Evolutionary conservation across 35 echinoderm and acorn worm species (phyloP).

Genomic region (Lytechinus pictus): DNA sequence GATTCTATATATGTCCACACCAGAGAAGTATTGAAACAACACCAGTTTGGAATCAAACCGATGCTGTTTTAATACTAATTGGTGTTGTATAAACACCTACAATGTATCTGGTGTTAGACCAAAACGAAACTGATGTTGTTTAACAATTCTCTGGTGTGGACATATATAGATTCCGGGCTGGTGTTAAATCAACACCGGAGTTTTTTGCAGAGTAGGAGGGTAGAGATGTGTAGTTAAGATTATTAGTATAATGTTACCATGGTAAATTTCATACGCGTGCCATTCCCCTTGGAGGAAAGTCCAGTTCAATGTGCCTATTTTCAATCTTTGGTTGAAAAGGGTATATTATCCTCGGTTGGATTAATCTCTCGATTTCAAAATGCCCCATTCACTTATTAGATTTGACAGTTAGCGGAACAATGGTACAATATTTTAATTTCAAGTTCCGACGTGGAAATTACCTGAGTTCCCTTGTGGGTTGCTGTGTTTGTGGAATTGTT

Average conservation of each 20-base stretch:
- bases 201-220: not conserved
- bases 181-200: too few relatives aligned
- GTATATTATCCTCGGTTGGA: too few relatives aligned
- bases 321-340: too few relatives aligned
- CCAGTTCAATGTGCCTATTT: not conserved
- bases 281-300: not conserved
- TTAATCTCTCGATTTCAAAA: not conserved
- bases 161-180: too few relatives aligned
- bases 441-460: not conserved
- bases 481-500: not conserved
- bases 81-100: too few relatives aligned
- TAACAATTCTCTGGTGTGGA: too few relatives aligned
- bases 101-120: too few relatives aligned
- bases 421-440: not conserved
- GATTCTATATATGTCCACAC: too few relatives aligned
- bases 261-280: not conserved
- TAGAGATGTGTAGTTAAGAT: not conserved
- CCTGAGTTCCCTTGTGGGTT: not conserved
- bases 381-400: not conserved
- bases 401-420: conserved; percentile 1
- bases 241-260: not conserved
- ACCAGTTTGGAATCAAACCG: too few relatives aligned
- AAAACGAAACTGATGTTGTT: too few relatives aligned
- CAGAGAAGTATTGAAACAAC: too few relatives aligned
- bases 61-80: too few relatives aligned